These are phyloP conservation scores for Gallinago solitaria DNA, from an alignment of 2,797 vertebrate species.

Conservation along the genomic window DNA sequence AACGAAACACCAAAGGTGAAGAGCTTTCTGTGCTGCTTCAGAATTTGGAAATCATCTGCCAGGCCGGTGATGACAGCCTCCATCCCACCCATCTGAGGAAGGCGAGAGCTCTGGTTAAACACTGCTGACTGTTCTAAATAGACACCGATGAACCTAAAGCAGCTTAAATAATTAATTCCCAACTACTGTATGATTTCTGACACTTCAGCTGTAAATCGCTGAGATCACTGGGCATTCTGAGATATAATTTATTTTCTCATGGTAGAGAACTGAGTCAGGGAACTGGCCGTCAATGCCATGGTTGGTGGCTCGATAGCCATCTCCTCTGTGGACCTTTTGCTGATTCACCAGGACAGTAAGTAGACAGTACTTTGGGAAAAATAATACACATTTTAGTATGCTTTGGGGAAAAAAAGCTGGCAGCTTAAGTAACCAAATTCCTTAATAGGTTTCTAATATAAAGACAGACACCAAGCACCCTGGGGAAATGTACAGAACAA, in stretches of 20 bases:
- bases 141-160: background rate
- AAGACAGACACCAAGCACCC: background rate
- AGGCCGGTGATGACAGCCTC: slow-evolving; percentile 97
- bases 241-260: background rate
- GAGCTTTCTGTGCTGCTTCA: slow-evolving; percentile 92
- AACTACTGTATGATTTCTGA: background rate
- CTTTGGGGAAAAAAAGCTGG: background rate
- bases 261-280: background rate
- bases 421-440: background rate
- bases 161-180: background rate
- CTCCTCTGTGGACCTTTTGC: background rate
- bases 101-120: background rate
- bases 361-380: background rate
- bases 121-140: accelerated
- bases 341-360: background rate
- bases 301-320: background rate
- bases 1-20: slow-evolving; percentile 90
- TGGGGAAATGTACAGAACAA: background rate
- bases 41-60: slow-evolving; percentile 91
- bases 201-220: background rate
- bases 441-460: background rate
- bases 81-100: slow-evolving; percentile 96
- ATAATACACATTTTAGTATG: background rate
- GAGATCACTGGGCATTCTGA: background rate
- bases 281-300: background rate